Percentiles rank a stretch among this genome's conserved stretches.
Conservation (phyloP, 2,888 invertebrate genomes). For the Thelaira solivaga region DNA sequence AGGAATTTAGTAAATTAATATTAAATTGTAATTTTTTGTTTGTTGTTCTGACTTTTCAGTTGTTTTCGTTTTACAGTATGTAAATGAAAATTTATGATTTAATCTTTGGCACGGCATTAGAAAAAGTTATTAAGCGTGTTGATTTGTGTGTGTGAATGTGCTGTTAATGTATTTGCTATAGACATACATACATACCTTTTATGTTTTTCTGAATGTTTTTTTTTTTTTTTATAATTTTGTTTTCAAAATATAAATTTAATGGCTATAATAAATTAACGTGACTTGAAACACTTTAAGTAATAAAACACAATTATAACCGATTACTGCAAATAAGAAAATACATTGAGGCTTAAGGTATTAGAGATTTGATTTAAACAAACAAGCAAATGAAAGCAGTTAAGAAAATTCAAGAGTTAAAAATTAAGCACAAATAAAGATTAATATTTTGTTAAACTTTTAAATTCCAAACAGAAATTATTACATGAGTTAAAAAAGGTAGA, state of each 20-base stretch:
- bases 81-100: constrained; percentile 60
- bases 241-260: constrained; percentile 29
- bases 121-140: constrained; percentile 24
- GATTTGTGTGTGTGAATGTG: not conserved
- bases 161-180: not conserved
- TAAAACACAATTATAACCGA: not conserved
- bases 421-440: too few relatives aligned
- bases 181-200: too few relatives aligned
- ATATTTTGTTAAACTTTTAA: too few relatives aligned
- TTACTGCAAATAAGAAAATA: not conserved
- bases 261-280: constrained; percentile 7
- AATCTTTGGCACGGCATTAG: constrained; percentile 41
- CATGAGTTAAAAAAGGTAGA: too few relatives aligned
- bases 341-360: not conserved
- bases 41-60: not conserved
- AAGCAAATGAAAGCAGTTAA: not conserved
- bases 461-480: too few relatives aligned
- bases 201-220: constrained; percentile 9
- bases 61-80: constrained; percentile 49
- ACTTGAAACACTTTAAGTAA: constrained; percentile 10
- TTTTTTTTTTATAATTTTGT: constrained; percentile 4
- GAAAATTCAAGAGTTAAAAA: too few relatives aligned
- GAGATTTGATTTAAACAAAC: not conserved
- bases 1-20: constrained; percentile 56
- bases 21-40: constrained; percentile 49